Percentiles rank a stretch among this genome's conserved stretches.
These are phyloP conservation scores for Anguilla anguilla DNA, from an alignment of 2,797 vertebrate genomes.

Conservation along the genomic window DNA sequence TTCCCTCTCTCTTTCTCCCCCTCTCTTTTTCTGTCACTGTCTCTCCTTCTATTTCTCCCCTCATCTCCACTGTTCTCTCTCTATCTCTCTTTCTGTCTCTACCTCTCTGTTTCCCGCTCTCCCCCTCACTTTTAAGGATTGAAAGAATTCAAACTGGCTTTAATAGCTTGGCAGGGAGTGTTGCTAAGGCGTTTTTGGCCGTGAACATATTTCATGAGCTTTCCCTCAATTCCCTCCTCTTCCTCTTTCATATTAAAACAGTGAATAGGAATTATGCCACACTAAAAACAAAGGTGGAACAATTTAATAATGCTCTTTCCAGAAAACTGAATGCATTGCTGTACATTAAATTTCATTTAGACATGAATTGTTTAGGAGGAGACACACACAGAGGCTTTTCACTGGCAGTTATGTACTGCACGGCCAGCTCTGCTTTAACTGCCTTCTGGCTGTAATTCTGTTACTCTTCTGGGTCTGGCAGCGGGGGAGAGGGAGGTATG, in stretches of 20 bases:
- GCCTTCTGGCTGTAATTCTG: not conserved
- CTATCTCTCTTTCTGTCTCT: not conserved
- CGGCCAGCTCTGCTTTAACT: not conserved
- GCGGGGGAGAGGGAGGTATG: not conserved
- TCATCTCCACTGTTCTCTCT: not conserved
- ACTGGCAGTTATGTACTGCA: not conserved
- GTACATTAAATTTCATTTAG: not conserved
- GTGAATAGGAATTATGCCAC: not conserved
- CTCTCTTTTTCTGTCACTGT: not conserved
- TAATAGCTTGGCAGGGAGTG: not conserved
- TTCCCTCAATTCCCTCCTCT: not conserved
- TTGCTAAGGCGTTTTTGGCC: not conserved
- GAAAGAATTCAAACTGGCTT: not conserved
- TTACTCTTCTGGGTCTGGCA: not conserved
- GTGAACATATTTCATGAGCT: not conserved
- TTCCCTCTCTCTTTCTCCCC: not conserved
- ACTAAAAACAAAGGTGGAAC: not conserved
- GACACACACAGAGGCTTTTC: not conserved
- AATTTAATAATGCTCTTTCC: not conserved
- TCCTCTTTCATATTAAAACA: not conserved
- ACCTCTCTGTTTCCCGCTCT: not conserved
- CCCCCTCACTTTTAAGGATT: conserved; percentile 2
- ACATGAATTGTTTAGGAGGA: not conserved
- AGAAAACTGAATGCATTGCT: not conserved
- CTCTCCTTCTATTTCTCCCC: conserved; percentile 32